These are phyloP conservation scores for Rhysida immarginata DNA, from an alignment of 1,140 invertebrate species.

Conservation along the genomic window DNA sequence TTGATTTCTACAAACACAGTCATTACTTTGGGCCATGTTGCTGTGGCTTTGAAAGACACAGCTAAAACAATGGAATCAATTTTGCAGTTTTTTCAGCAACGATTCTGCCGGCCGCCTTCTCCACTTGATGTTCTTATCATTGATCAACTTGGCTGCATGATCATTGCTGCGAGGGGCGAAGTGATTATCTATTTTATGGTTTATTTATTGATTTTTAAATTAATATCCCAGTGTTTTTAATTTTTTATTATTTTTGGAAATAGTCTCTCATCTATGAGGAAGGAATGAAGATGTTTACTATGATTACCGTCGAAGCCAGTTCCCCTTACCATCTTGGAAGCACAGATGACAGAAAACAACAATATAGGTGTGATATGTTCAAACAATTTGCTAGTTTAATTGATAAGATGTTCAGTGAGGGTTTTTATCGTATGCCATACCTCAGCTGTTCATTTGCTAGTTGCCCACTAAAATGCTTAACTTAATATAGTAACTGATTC, in stretches of 20 bases:
- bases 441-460: no score
- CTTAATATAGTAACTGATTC: no score
- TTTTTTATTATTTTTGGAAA: not conserved
- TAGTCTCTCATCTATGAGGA: conserved; percentile 67
- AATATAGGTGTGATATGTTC: no score
- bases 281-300: conserved; percentile 95
- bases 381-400: no score
- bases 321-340: conserved; percentile 56
- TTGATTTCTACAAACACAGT: conserved; percentile 93
- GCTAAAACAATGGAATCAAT: conserved; percentile 88
- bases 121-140: conserved; percentile 81
- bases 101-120: conserved; percentile 79
- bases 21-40: conserved; percentile 90
- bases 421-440: no score
- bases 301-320: conserved; percentile 83
- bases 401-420: no score
- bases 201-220: no score
- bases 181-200: conserved; percentile 22
- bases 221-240: not conserved
- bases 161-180: conserved; percentile 77
- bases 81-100: conserved; percentile 89
- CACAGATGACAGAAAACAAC: conserved; percentile 27
- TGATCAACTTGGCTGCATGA: conserved; percentile 92
- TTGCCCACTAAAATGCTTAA: no score
- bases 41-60: conserved; percentile 77